Evolutionary conservation across 1,140 invertebrate species (phyloP), one percentile per base, ranked within the genome.

Genomic region (Lasioglossum albipes): DNA sequence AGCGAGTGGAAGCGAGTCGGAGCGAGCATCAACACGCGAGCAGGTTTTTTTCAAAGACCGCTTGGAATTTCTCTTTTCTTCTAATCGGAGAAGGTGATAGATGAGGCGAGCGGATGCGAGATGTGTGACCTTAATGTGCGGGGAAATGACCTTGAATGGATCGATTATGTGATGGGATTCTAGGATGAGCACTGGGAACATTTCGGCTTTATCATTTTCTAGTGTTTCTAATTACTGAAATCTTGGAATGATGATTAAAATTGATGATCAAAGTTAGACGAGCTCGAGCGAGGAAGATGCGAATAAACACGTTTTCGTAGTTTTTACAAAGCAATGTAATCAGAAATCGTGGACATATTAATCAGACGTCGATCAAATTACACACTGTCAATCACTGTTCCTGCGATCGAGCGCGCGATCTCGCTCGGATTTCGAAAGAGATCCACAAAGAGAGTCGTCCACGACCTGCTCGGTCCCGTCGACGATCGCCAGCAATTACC

Each of bases 51-150:
- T 61, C 18, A 16, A 18, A 52, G 12, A 18, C 36, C 22, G 27
- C 20, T 13, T 10, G 31, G 62, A 41, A 64, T 67, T 75, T 67
- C 73, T 54, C 61, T 54, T 31, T 27, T 64, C 22, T 36, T 31
- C 27, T 64, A 36, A 64, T 64, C 62, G 62, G 13, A 13, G 27
- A 64, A 18, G 62, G 5, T 64, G 62, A 64, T 64, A 64, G 62
- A 31, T 36, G 62, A 64, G 18, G 9, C 57, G 18, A 18, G n/a
- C 57, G 52, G 13, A 5, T 5, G 52, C 36, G 16, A 54, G 52
- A 54, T 59, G 57, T 59, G 57, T n/a, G 57, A 59, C 57, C 57
- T 59, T 59, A 59, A 59, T n/a, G 57, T 18, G 3, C 18, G 20
- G 57, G 52, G 20, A n/a, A 59, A n/a, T n/a, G 57, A 59, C 57